Evolutionary conservation across 2,113 vertebrate genomes (phyloP).

Genomic region (Heloderma charlesbogerti): DNA sequence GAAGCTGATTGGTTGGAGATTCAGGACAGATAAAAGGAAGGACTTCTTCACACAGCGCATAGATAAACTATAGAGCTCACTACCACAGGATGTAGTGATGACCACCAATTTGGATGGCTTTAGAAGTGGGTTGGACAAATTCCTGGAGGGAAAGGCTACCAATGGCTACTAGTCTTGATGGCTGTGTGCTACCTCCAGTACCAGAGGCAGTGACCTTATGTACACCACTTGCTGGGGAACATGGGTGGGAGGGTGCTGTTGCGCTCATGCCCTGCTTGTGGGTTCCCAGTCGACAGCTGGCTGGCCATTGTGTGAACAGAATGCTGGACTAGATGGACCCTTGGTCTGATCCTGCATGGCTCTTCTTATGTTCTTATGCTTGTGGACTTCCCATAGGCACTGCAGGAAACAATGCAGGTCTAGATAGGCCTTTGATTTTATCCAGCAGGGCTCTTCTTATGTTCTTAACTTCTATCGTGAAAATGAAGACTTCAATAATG

Average conservation of each 20-base stretch:
- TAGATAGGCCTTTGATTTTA: no score
- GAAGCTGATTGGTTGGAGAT: no score
- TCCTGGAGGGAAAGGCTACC: background rate
- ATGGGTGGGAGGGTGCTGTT: background rate
- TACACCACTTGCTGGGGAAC: no score
- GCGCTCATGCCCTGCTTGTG: background rate
- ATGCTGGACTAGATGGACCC: no score
- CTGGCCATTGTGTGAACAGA: no score
- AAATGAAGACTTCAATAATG: constrained; percentile 19
- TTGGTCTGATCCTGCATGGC: no score
- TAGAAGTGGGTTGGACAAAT: background rate
- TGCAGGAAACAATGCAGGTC: background rate
- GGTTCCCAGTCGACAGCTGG: no score
- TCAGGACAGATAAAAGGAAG: no score
- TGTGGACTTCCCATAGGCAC: background rate
- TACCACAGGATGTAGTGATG: no score
- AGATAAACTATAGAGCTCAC: no score
- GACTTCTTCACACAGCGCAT: no score
- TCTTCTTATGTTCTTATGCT: no score
- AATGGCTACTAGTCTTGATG: background rate
- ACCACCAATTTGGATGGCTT: background rate
- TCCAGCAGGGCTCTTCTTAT: background rate
- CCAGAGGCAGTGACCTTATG: background rate
- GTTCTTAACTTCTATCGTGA: background rate
- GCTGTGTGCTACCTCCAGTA: background rate